A percentile compares a stretch with the other conserved stretches of the same genome.
These are phyloP conservation scores for Yoshiicerus persimilis DNA, from an alignment of 1,140 invertebrate species.

Conservation along the genomic window DNA sequence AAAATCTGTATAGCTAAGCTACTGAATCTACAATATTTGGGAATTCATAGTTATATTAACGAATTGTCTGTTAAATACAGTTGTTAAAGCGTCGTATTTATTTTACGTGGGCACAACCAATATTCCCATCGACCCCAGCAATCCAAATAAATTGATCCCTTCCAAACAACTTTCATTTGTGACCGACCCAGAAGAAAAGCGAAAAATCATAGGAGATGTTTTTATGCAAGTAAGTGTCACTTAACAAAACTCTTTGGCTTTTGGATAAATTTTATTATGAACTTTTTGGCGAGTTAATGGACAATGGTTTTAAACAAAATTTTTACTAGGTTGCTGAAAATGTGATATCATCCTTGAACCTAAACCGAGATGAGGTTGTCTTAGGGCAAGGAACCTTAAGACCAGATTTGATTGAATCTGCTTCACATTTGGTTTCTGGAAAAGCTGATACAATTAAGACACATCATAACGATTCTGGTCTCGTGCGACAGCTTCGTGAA, in stretches of 20 bases:
- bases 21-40: background rate
- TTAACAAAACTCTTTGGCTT: background rate
- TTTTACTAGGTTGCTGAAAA: slow-evolving; percentile 70
- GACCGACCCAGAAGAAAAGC: slow-evolving; percentile 91
- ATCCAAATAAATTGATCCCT: slow-evolving; percentile 55
- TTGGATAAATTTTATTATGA: background rate
- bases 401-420: slow-evolving; percentile 97
- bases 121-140: slow-evolving; percentile 64
- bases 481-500: slow-evolving; percentile 83
- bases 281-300: background rate
- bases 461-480: slow-evolving; percentile 97
- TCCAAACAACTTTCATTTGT: slow-evolving; percentile 83
- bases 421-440: slow-evolving; percentile 74
- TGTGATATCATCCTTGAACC: slow-evolving; percentile 74
- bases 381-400: slow-evolving; percentile 88
- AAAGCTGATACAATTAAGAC: slow-evolving; percentile 95
- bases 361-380: slow-evolving; percentile 82
- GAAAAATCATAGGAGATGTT: slow-evolving; percentile 98
- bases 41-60: too few relatives aligned
- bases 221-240: slow-evolving; percentile 73
- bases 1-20: background rate
- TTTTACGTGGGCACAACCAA: slow-evolving; percentile 77
- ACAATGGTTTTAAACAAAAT: background rate
- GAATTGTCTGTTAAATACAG: slow-evolving; percentile 53
- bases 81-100: slow-evolving; percentile 71